Evolutionary conservation across 2,888 invertebrate genomes (phyloP).

Genomic region (Platycnemis pennipes): DNA sequence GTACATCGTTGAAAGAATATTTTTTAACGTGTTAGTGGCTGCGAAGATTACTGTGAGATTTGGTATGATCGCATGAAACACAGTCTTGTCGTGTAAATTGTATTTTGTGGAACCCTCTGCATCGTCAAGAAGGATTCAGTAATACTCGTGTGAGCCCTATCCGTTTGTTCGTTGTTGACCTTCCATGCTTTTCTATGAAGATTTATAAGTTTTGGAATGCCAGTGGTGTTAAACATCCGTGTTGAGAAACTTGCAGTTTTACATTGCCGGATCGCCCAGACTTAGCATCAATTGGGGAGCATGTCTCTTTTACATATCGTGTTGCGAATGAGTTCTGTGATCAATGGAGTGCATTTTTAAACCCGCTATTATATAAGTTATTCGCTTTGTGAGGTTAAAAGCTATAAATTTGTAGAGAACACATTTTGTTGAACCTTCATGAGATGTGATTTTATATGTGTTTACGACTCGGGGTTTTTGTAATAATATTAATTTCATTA

Average conservation of each 20-base stretch:
- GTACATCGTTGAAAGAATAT: conserved; percentile 19
- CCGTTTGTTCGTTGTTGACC: not conserved
- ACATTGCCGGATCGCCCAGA: not conserved
- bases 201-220: not conserved
- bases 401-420: no score
- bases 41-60: conserved; percentile 27
- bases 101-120: conserved; percentile 16
- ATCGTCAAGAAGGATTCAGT: conserved; percentile 18
- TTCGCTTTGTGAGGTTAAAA: not conserved
- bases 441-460: not conserved
- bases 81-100: conserved; percentile 23
- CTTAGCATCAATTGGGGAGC: not conserved
- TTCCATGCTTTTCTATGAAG: not conserved
- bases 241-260: not conserved
- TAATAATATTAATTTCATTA: not conserved
- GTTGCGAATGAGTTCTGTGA: not conserved
- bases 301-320: not conserved
- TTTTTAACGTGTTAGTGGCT: not conserved
- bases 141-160: conserved; percentile 30
- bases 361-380: not conserved
- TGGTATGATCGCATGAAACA: not conserved
- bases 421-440: not conserved
- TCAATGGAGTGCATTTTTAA: not conserved
- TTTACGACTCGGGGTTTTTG: not conserved
- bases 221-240: not conserved